Evolutionary conservation across 2,113 vertebrate species (phyloP).

Genomic region (Indicator indicator): DNA sequence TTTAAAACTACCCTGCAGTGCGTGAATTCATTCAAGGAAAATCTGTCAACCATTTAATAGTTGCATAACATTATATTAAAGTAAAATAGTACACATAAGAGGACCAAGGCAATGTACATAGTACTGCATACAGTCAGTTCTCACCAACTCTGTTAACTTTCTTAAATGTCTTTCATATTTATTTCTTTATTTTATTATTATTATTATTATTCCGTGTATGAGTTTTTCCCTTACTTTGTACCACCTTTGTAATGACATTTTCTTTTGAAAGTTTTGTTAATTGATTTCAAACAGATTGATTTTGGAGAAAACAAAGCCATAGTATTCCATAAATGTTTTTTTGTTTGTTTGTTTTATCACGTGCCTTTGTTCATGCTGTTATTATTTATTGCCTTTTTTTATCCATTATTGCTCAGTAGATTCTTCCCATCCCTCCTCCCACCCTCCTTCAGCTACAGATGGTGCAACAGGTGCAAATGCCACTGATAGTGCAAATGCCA

Average conservation of each 20-base stretch:
- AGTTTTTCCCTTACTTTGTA: slow-evolving; percentile 14
- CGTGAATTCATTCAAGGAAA: background rate
- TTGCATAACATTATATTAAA: background rate
- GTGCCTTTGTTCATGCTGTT: slow-evolving; percentile 10
- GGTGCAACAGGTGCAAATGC: slow-evolving; percentile 92
- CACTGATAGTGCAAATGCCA: slow-evolving; percentile 91
- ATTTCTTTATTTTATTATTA: background rate
- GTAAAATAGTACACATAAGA: background rate
- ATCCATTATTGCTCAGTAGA: slow-evolving; percentile 91
- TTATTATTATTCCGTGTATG: slow-evolving; percentile 22
- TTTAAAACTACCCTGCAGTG: background rate
- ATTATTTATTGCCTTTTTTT: slow-evolving; percentile 65
- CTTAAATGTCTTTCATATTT: slow-evolving; percentile 19
- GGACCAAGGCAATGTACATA: background rate
- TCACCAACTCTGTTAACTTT: slow-evolving; percentile 10
- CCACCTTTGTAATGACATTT: slow-evolving; percentile 7
- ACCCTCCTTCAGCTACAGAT: slow-evolving; percentile 95
- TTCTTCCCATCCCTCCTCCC: slow-evolving; percentile 93
- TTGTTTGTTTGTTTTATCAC: background rate
- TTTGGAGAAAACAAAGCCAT: slow-evolving; percentile 14
- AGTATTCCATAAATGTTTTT: background rate
- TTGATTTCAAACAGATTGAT: slow-evolving; percentile 16
- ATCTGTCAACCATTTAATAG: background rate
- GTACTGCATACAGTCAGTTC: background rate
- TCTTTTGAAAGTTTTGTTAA: slow-evolving; percentile 40